Evolutionary conservation across 2,888 invertebrate species (phyloP).

Genomic region (Pycnomerus fuliginosus): DNA sequence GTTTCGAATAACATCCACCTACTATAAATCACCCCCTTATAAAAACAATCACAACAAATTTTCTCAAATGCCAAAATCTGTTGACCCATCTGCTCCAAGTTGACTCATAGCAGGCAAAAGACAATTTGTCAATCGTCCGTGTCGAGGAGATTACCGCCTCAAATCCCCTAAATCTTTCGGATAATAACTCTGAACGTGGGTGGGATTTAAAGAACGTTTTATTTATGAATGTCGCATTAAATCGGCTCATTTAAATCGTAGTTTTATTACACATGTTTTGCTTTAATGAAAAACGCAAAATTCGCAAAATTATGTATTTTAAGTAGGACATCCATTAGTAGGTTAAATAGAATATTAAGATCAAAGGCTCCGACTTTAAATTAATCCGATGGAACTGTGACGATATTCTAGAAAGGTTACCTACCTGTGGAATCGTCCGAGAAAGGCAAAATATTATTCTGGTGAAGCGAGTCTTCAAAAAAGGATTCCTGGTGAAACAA

Average conservation of each 20-base stretch:
- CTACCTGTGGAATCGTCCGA: constrained; percentile 31
- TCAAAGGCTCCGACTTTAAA: no score
- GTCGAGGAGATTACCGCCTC: constrained; percentile 17
- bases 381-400: no score
- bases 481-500: constrained; percentile 4
- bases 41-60: constrained; percentile 33
- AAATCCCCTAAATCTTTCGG: constrained; percentile 10
- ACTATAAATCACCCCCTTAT: constrained; percentile 38
- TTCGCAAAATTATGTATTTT: no score
- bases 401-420: not conserved
- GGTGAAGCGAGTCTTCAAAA: constrained; percentile 21
- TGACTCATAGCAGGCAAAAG: constrained; percentile 29
- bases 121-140: constrained; percentile 32
- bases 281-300: no score
- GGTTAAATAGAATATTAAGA: no score
- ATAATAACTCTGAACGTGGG: constrained; percentile 8
- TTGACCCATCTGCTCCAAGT: constrained; percentile 31
- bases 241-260: no score
- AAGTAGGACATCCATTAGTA: no score
- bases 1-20: constrained; percentile 23
- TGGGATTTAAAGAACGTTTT: constrained; percentile 5
- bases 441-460: constrained; percentile 19
- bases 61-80: constrained; percentile 29
- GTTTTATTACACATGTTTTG: no score
- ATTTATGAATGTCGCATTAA: constrained; percentile 1